Evolutionary conservation across 2,113 vertebrate genomes (phyloP), one percentile per base, ranked within the genome.

Genomic region (Mustela lutreola): DNA sequence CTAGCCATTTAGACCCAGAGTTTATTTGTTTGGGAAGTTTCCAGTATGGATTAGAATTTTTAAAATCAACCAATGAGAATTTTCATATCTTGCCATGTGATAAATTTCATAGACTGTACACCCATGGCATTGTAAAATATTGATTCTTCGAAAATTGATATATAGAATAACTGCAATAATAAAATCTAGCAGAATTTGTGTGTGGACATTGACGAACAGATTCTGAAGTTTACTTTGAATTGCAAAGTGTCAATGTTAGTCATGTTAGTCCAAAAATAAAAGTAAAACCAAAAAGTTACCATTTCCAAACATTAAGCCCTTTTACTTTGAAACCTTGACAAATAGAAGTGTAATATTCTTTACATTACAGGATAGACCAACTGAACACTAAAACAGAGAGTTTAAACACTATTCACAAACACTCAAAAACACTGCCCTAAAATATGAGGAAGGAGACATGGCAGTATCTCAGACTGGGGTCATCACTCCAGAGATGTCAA

Each of bases 221-320:
- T 80, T 86, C 63, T 90, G n/a, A 94, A 86, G 93, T 79, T 42
- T 84, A 11, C 71, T 73, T 86, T 9, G 11, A 90, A 71, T 53
- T 79, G 10, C 11, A 28, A 60, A 78, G 19, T n/a, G 21, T 5
- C 22, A 76, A 26, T 48, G 18, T 36, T 79, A 42, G 42, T 50
- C 71, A 56, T 53, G 39, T 42, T 79, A 71, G 39, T 65, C 9
- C 11, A 67, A 60, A 78, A 79, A 76, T 78, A 31, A 85, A 85
- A 79, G 4, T 24, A 85, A 90, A 83, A 39, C 4, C 58, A 21
- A 19, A 50, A 9, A 26, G 9, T 33, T 85, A 42, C 28, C 1
- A 62, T 62, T 85, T 71, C 11, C 2, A 65, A 67, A 62, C 5
- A 36, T 62, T 2, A 50, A 39, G 33, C n/a, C 3, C 5, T 78